Evolutionary conservation across 92 coral and sea anemone species (phyloP), one percentile per base, ranked within the genome.

Genomic region (Porites rus): DNA sequence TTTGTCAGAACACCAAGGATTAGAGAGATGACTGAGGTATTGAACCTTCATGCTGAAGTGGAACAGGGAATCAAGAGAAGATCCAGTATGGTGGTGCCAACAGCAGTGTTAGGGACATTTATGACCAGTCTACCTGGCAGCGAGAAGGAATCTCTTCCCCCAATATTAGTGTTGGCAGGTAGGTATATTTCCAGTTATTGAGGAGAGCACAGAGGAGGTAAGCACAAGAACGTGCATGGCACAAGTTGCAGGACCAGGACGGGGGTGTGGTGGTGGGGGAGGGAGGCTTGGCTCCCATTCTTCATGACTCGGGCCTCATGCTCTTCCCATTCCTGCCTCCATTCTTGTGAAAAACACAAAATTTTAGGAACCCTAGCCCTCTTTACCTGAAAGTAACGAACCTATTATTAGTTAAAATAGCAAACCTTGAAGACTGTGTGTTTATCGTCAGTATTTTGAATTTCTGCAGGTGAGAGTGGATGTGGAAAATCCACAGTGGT

Each of bases 51-150:
- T 88, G 98, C 98, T 0, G 98, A 90, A 72, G 93, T 89, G 18
- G 91, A 85, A 5, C 98, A 92, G 74, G 96, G 92, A 7, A 92
- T 94, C 74, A 85, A 88, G 69, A 85, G 91, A 21, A 94, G 83
- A 73, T 78, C 91, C 51, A 92, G 92, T 68, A 75, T 96, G 87
- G 92, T 88, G 72, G 88, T 95, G 70, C 92, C 96, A 1, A 89
- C 91, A 61, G 90, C 94, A 11, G 87, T 86, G 87, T 67, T 88
- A 69, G 89, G 97, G 43, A 95, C 99, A 3, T 97, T 97, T 70
- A 93, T 97, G 83, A 97, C 99, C 8, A 95, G 97, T 74, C 87
- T 95, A 16, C 96, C 94, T 21, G 98, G 97, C 46, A 88, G 85
- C 46, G 95, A 94, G 21, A 89, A 84, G 69, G 95, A 93, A 59